A percentile compares a stretch with the other conserved stretches of the same genome.
Evolutionary conservation across 2,113 vertebrate species (phyloP).

Genomic region (Nycticebus coucang): DNA sequence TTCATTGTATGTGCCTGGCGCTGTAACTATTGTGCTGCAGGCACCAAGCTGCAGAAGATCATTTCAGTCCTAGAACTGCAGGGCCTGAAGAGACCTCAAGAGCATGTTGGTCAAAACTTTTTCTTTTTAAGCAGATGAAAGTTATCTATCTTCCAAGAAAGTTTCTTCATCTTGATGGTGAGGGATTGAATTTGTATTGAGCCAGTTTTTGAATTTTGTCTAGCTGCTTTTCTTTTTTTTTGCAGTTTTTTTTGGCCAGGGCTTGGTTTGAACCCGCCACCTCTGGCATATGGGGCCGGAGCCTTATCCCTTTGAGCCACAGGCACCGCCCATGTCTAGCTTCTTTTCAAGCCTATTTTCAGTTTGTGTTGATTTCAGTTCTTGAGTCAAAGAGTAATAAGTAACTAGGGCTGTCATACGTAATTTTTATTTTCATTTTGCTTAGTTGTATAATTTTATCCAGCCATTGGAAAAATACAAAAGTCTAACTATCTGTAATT

Average conservation of each 20-base stretch:
- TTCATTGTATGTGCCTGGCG: too few species aligned
- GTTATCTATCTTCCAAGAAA: neutral
- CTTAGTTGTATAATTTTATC: conserved; percentile 32
- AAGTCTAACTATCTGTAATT: neutral
- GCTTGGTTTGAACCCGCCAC: too few species aligned
- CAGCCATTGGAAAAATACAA: conserved; percentile 19
- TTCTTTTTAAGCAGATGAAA: neutral
- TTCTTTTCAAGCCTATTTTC: conserved; percentile 9
- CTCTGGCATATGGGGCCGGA: too few species aligned
- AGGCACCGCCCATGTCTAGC: too few species aligned
- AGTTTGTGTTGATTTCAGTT: conserved; percentile 27
- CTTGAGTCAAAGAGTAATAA: neutral
- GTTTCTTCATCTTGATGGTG: neutral
- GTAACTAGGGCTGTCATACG: neutral
- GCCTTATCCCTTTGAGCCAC: too few species aligned
- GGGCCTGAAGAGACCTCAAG: neutral
- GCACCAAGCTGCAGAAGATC: neutral
- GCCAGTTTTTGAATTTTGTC: neutral
- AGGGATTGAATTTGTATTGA: neutral
- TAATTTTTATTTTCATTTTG: conserved; percentile 41
- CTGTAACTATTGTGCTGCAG: too few species aligned
- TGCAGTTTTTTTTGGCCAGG: too few species aligned
- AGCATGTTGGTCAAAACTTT: neutral
- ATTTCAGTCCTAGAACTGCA: neutral
- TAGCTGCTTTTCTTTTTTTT: neutral